Conservation (phyloP, 2,113 vertebrate genomes). For the Chaetops frenatus region DNA sequence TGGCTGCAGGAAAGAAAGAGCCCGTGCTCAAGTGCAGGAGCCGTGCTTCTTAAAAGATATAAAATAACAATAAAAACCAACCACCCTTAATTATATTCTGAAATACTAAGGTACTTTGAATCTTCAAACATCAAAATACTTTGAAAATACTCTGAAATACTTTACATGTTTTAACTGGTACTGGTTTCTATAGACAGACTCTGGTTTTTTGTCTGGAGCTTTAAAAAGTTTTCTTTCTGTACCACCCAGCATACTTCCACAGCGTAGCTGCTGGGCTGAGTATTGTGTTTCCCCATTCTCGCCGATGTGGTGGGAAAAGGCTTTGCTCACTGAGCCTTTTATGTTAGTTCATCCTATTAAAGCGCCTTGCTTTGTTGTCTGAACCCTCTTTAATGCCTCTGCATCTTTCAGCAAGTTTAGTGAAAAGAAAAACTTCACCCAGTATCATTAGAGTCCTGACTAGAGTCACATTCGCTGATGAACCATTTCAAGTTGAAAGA, state of each 20-base stretch:
- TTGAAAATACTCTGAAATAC: neutral
- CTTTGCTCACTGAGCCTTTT: slow-evolving; percentile 23
- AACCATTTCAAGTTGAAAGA: neutral
- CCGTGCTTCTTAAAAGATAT: neutral
- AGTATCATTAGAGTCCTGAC: neutral
- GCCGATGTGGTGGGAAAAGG: slow-evolving; percentile 39
- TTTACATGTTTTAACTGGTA: neutral
- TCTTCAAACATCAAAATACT: neutral
- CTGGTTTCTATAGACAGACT: neutral
- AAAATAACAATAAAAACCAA: neutral
- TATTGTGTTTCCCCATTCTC: neutral
- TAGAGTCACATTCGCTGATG: neutral
- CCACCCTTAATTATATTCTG: neutral
- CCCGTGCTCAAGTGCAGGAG: neutral
- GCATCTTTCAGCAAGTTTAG: slow-evolving; percentile 37
- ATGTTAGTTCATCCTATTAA: slow-evolving; percentile 44
- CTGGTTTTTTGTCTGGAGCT: neutral
- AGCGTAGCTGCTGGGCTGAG: neutral
- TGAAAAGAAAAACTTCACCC: slow-evolving; percentile 35
- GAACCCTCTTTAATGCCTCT: slow-evolving; percentile 38
- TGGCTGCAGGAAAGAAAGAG: rapidly evolving
- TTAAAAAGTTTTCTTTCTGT: neutral
- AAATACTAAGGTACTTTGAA: neutral
- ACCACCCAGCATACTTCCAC: neutral
- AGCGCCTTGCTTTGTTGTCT: slow-evolving; percentile 53